Base-by-base conservation (phyloP, 2,113 vertebrate genomes). In the Epinephelus fuscoguttatus region DNA sequence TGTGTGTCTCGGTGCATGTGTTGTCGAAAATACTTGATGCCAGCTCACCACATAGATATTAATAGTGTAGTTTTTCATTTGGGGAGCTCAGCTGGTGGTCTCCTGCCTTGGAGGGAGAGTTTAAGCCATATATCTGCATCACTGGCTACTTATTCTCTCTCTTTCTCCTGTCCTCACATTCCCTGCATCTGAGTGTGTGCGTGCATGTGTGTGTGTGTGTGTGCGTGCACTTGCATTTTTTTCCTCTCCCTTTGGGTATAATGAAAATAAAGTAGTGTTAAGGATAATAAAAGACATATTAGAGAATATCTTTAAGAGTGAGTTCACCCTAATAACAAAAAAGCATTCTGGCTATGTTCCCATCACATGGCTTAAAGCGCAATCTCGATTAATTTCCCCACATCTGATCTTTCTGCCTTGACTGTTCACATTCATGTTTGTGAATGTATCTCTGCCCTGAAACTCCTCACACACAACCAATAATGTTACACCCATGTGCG, bases 1-100 rank as follows among this genome's bases (percentile, higher is more conserved):
- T 21, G 7, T 55, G 64, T 47, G 60, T 84, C 23, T 62, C 0
- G 2, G 49, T 61, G 61, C 17, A 49, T 59, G 19, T 52, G 52
- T 74, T 84, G 71, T 75, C 74, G n/a, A 37, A 70, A 78, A 57
- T 45, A 61, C 27, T 76, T 49, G 52, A 84, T 79, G 73, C 59
- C 77, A 45, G 45, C 69, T 75, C 72, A 67, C 75, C 60, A 62
- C 86, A 89, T 86, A 81, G 85, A 91, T 92, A 92, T 92, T 89
- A 87, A 92, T 91, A 56, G 62, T 63, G 68, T 78, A n/a, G 63
- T 81, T 90, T 81, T 84, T 86, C 81, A 91, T 90, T 76, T 77
- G 45, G 56, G 80, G 74, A 80, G 85, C 90, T 91, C 91, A 88
- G 89, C 90, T 92, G 89, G 90, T 88, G 89, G 89, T 87, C 81